Percentiles rank a stretch among this genome's conserved stretches.
Evolutionary conservation across 2,113 vertebrate genomes (phyloP).

Genomic region (Saimiri boliviensis): DNA sequence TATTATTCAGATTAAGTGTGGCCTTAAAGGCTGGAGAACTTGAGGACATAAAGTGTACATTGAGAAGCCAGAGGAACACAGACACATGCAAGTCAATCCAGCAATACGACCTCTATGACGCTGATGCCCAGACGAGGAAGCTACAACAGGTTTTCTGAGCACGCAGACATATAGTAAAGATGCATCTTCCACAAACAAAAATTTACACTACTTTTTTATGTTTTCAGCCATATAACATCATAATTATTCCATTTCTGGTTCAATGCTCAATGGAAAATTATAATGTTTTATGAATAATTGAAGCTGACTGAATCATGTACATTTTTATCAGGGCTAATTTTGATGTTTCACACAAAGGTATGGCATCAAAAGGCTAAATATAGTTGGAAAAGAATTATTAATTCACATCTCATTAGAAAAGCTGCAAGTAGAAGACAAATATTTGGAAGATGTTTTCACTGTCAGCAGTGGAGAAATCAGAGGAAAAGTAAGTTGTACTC

Average conservation of each 20-base stretch:
- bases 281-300: background rate
- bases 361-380: background rate
- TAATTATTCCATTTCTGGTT: background rate
- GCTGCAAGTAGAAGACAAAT: background rate
- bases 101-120: background rate
- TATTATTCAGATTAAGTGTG: background rate
- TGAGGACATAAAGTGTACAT: background rate
- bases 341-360: background rate
- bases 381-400: background rate
- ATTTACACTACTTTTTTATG: background rate
- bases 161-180: background rate
- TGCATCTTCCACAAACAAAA: background rate
- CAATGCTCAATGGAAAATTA: background rate
- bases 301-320: background rate
- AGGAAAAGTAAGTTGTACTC: background rate
- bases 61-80: background rate
- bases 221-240: background rate
- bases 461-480: background rate
- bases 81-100: background rate
- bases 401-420: background rate
- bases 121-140: background rate
- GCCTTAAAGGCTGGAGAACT: background rate
- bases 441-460: background rate
- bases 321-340: conserved; percentile 20
- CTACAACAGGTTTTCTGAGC: background rate